Conservation (phyloP, 2,888 invertebrate species). For the Aspidiotus rigidus region DNA sequence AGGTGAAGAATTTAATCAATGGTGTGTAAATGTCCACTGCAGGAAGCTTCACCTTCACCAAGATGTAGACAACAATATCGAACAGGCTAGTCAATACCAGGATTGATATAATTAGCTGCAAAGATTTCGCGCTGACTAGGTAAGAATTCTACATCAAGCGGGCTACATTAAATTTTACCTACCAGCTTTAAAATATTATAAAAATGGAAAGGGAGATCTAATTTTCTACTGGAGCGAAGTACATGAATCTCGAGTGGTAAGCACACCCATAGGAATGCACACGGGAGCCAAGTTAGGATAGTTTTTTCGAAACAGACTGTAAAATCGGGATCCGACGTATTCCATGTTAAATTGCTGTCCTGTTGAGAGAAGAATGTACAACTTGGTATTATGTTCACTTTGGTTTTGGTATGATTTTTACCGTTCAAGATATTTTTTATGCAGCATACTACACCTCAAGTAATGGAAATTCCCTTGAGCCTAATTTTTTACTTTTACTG, state of each 20-base stretch:
- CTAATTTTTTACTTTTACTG: no score
- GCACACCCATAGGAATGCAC: slow-evolving; percentile 70
- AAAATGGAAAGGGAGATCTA: slow-evolving; percentile 63
- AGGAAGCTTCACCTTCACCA: slow-evolving; percentile 21
- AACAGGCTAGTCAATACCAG: slow-evolving; percentile 58
- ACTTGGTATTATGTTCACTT: no score
- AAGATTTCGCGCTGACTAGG: slow-evolving; percentile 10
- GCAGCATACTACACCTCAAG: no score
- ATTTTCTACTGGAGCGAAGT: slow-evolving; percentile 63
- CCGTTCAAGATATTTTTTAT: no score
- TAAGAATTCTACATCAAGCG: no score
- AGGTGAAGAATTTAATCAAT: slow-evolving; percentile 63
- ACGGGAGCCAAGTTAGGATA: slow-evolving; percentile 79
- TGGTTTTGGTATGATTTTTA: no score
- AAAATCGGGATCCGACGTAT: slow-evolving; percentile 74
- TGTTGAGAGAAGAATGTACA: slow-evolving; percentile 45
- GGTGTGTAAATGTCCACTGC: slow-evolving; percentile 69
- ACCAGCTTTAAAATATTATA: slow-evolving; percentile 61
- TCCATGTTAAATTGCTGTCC: slow-evolving; percentile 69
- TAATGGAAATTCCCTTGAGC: no score
- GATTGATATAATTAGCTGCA: slow-evolving; percentile 48
- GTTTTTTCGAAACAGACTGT: slow-evolving; percentile 89
- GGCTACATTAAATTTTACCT: slow-evolving; percentile 14
- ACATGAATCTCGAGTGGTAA: slow-evolving; percentile 66
- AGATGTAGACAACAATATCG: slow-evolving; percentile 50